These are phyloP conservation scores for Taphrorychus bicolor DNA, from an alignment of 2,888 invertebrate species.

Conservation along the genomic window DNA sequence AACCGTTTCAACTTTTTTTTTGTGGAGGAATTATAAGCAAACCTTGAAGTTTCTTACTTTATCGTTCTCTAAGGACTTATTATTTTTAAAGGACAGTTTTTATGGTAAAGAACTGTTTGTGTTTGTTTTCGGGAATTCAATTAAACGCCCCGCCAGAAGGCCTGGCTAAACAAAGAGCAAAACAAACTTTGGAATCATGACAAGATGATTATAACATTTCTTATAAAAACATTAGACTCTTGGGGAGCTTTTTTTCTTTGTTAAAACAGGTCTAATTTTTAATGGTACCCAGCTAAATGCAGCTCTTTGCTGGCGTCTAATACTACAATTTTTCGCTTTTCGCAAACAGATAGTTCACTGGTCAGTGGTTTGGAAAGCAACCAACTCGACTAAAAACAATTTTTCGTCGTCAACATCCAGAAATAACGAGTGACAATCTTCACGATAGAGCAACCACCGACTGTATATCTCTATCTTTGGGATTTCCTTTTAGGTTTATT, in stretches of 20 bases:
- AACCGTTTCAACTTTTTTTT: too few relatives aligned
- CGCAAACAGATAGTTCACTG: slow-evolving; percentile 1
- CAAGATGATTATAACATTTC: background rate
- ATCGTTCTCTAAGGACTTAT: background rate
- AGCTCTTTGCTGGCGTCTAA: too few relatives aligned
- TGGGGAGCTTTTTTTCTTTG: too few relatives aligned
- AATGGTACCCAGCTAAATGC: too few relatives aligned
- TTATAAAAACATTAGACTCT: too few relatives aligned
- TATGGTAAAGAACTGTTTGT: background rate
- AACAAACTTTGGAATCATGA: background rate
- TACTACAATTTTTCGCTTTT: too few relatives aligned
- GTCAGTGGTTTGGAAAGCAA: slow-evolving; percentile 1
- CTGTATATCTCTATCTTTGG: background rate
- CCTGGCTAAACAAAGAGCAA: background rate
- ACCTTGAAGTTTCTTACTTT: background rate
- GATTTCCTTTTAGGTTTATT: background rate
- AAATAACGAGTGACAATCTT: slow-evolving; percentile 9
- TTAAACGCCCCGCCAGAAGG: background rate
- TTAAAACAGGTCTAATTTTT: too few relatives aligned
- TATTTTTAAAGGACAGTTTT: too few relatives aligned
- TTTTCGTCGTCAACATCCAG: slow-evolving; percentile 6
- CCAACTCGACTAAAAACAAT: slow-evolving; percentile 8
- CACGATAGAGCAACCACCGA: slow-evolving; percentile 7
- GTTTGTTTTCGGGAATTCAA: background rate
- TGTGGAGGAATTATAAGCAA: too few relatives aligned